phyloP scores from a whole-genome alignment of 2,113 vertebrate genomes.

The Dascyllus trimaculatus region DNA sequence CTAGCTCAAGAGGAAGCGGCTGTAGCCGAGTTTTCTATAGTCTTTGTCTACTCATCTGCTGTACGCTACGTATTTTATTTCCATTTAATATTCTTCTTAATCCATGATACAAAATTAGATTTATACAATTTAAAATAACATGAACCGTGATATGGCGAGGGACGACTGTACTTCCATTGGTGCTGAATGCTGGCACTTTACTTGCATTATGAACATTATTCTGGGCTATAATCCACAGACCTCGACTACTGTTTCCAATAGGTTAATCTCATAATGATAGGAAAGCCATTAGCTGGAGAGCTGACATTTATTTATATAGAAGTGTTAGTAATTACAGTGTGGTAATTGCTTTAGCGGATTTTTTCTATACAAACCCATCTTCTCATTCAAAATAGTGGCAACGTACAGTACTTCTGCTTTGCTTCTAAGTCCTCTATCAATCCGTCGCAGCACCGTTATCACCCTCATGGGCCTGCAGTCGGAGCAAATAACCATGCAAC shows the following conservation, averaged over 20 bases:
- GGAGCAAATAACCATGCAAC: neutral
- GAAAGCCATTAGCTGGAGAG: constrained; percentile 8
- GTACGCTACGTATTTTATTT: no score
- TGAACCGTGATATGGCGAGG: no score
- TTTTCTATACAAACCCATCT: neutral
- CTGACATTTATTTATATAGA: neutral
- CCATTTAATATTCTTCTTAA: no score
- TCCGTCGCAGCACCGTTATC: neutral
- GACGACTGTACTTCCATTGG: constrained; percentile 11
- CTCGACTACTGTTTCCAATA: neutral
- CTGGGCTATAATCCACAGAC: neutral
- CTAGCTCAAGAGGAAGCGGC: no score
- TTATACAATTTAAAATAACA: no score
- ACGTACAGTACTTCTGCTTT: neutral
- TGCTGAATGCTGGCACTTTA: neutral
- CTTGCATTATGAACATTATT: neutral
- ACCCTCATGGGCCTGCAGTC: neutral
- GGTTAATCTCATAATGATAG: constrained; percentile 12
- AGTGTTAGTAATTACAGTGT: neutral
- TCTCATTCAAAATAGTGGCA: neutral
- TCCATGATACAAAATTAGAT: no score
- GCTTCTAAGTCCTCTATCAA: constrained; percentile 12
- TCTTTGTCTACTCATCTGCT: no score
- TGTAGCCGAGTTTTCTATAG: no score
- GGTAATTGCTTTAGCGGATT: neutral